Conservation (phyloP, 2,888 invertebrate genomes). For the Chrysotoxum bicinctum region DNA sequence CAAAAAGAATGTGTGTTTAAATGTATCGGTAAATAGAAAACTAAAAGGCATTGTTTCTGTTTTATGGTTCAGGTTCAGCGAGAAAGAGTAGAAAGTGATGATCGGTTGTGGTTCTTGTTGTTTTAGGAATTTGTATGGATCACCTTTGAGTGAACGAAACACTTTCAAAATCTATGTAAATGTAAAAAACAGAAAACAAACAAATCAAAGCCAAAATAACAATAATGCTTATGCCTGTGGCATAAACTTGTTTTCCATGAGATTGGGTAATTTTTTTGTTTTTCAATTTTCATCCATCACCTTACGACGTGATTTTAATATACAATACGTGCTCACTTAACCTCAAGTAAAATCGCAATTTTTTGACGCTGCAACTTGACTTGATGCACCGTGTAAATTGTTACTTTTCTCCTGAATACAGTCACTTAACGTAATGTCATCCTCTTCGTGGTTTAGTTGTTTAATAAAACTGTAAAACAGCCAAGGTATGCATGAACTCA, state of each 20-base stretch:
- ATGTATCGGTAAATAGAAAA: background rate
- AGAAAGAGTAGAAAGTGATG: conserved; percentile 25
- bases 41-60: background rate
- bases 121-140: background rate
- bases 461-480: conserved; percentile 9
- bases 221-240: background rate
- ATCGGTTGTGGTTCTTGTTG: background rate
- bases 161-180: conserved; percentile 6
- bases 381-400: conserved; percentile 5
- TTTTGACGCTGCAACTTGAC: background rate
- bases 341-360: conserved; percentile 18
- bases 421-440: background rate
- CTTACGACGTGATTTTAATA: background rate
- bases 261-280: background rate
- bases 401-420: background rate
- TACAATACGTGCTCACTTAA: conserved; percentile 14
- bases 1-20: background rate
- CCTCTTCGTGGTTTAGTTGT: conserved; percentile 13
- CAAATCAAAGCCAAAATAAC: background rate
- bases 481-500: background rate
- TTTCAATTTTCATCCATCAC: conserved; percentile 6
- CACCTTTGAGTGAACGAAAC: background rate
- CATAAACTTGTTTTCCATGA: conserved; percentile 6
- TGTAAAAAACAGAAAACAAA: background rate
- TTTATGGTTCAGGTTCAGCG: conserved; percentile 16